phyloP scores from a whole-genome alignment of 1,140 invertebrate species.

The Galleria mellonella region DNA sequence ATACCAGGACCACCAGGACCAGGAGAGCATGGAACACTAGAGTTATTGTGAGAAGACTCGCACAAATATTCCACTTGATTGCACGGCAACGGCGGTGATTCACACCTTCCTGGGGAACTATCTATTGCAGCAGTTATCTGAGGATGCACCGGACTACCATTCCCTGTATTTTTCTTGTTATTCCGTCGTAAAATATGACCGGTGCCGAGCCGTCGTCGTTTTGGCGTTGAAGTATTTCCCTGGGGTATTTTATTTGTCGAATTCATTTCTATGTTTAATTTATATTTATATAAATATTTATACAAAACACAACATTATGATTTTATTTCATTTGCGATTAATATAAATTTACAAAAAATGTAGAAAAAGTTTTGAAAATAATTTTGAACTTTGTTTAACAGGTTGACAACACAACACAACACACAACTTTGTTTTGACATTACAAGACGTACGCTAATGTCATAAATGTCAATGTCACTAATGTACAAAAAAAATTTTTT shows the following conservation, averaged over 20 bases:
- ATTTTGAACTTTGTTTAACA: too few species aligned
- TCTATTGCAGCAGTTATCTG: conserved; percentile 7
- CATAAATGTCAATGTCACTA: too few species aligned
- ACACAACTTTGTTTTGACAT: too few species aligned
- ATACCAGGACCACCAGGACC: conserved; percentile 25
- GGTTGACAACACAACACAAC: too few species aligned
- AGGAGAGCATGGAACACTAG: conserved; percentile 38
- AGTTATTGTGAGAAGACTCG: conserved; percentile 34
- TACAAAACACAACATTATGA: too few species aligned
- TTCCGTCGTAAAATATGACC: conserved; percentile 18
- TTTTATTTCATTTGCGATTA: too few species aligned
- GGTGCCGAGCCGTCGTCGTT: conserved; percentile 38
- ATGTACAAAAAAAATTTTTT: too few species aligned
- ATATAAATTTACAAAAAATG: too few species aligned
- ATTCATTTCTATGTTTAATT: conserved; percentile 17
- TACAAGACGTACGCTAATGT: too few species aligned
- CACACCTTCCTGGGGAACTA: conserved; percentile 25
- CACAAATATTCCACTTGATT: conserved; percentile 59
- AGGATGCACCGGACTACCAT: conserved; percentile 24
- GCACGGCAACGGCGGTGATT: conserved; percentile 53
- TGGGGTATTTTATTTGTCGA: conserved; percentile 11
- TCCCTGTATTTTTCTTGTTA: conserved; percentile 9
- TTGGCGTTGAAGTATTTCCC: conserved; percentile 42
- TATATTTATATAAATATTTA: too few species aligned
- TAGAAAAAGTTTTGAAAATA: too few species aligned